Percentiles rank a stretch among this genome's conserved stretches.
phyloP scores from a whole-genome alignment of 2,113 vertebrate genomes.

The Ammodytes dubius region DNA sequence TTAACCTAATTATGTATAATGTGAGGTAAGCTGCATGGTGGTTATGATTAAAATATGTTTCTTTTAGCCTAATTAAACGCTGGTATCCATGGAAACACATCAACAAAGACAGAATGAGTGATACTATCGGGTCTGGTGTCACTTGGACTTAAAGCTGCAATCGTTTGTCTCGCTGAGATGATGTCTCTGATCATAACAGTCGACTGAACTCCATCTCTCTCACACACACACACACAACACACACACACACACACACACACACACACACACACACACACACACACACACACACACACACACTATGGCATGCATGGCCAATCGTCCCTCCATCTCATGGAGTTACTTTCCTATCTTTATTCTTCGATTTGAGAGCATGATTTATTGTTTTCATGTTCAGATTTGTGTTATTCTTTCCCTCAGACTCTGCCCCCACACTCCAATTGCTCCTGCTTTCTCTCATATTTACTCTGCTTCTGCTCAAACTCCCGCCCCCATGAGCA shows the following conservation, averaged over 20 bases:
- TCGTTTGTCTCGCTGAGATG: neutral
- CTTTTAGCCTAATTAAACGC: neutral
- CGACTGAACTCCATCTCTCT: neutral
- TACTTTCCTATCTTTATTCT: no score
- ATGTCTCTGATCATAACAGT: constrained; percentile 6
- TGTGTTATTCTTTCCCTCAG: no score
- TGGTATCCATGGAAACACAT: constrained; percentile 40
- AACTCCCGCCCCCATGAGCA: no score
- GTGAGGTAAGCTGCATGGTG: constrained; percentile 18
- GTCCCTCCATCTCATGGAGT: no score
- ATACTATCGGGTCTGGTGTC: neutral
- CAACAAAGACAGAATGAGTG: constrained; percentile 43
- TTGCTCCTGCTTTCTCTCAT: no score
- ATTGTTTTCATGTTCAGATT: no score
- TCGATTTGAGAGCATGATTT: no score
- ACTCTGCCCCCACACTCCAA: no score
- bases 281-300: no score
- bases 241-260: no score
- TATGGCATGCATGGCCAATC: no score
- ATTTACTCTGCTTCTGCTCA: no score
- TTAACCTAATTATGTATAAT: constrained; percentile 62
- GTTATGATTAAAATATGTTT: constrained; percentile 18
- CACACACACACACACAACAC: neutral
- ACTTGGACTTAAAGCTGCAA: neutral
- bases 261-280: neutral